A percentile compares a stretch with the other conserved stretches of the same genome.
Conservation (phyloP, 2,113 vertebrate genomes). For the Illadopsis cleaveri region DNA sequence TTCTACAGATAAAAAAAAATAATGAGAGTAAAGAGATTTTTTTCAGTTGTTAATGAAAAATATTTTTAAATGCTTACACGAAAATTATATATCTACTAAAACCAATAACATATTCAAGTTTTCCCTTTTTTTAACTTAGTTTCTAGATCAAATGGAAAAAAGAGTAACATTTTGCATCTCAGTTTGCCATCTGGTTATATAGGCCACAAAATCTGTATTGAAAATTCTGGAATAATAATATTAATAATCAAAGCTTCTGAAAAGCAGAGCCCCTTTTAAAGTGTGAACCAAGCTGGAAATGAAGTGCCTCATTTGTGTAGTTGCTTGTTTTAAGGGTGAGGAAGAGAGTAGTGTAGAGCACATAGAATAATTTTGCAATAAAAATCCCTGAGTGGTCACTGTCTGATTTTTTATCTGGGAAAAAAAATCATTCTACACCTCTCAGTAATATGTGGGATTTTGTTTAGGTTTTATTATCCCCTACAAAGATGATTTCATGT, state of each 20-base stretch:
- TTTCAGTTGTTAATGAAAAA: not conserved
- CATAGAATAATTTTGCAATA: not conserved
- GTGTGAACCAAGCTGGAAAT: not conserved
- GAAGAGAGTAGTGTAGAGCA: not conserved
- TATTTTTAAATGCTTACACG: not conserved
- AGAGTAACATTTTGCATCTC: not conserved
- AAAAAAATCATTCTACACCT: not conserved
- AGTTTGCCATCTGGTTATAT: not conserved
- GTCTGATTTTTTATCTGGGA: not conserved
- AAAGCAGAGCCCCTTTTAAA: not conserved
- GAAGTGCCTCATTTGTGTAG: not conserved
- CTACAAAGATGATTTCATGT: not conserved
- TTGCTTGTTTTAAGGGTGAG: not conserved
- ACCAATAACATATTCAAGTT: not conserved
- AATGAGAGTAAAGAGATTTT: not conserved
- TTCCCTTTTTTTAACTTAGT: rapidly evolving
- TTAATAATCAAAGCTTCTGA: not conserved
- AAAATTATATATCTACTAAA: not conserved
- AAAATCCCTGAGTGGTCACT: not conserved
- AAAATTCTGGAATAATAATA: not conserved
- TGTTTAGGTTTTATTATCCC: not conserved
- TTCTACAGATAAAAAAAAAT: not conserved
- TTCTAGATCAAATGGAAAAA: not conserved
- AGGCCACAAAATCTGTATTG: not conserved
- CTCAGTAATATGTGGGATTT: not conserved